Evolutionary conservation across 1,140 invertebrate species (phyloP).

Genomic region (Nymphalis io): DNA sequence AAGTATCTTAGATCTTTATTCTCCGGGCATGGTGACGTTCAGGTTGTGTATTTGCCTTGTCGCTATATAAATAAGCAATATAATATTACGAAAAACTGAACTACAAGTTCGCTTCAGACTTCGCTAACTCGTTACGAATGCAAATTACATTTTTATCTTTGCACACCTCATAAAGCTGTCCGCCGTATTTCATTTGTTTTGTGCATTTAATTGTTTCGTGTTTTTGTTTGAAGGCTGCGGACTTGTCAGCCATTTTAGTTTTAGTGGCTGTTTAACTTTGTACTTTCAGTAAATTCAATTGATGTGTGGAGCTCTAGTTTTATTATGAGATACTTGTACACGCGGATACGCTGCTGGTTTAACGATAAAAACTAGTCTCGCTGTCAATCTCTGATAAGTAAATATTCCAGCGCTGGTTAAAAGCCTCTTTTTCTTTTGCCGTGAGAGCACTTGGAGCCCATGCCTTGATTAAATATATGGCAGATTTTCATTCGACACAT

Average conservation of each 20-base stretch:
- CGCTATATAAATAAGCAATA: neutral
- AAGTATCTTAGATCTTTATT: too few species aligned
- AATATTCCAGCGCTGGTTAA: too few species aligned
- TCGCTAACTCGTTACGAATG: slow-evolving; percentile 22
- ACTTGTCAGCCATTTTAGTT: neutral
- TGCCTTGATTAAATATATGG: too few species aligned
- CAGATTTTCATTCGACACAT: too few species aligned
- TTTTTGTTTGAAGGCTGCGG: slow-evolving; percentile 1
- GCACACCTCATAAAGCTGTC: slow-evolving; percentile 28
- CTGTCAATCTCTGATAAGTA: too few species aligned
- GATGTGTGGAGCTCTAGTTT: neutral
- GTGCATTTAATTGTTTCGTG: slow-evolving; percentile 29
- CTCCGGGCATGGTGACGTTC: too few species aligned
- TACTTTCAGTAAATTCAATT: neutral
- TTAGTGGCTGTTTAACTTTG: neutral
- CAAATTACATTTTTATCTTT: slow-evolving; percentile 34
- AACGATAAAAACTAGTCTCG: too few species aligned
- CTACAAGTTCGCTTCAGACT: slow-evolving; percentile 2
- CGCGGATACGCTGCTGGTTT: too few species aligned
- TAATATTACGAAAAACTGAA: neutral
- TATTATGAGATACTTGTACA: neutral
- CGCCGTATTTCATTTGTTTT: slow-evolving; percentile 24
- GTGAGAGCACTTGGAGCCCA: too few species aligned
- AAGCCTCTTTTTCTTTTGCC: too few species aligned
- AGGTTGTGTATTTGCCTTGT: neutral